phyloP scores from a whole-genome alignment of 2,797 vertebrate species.

The Cheirogaleus major region DNA sequence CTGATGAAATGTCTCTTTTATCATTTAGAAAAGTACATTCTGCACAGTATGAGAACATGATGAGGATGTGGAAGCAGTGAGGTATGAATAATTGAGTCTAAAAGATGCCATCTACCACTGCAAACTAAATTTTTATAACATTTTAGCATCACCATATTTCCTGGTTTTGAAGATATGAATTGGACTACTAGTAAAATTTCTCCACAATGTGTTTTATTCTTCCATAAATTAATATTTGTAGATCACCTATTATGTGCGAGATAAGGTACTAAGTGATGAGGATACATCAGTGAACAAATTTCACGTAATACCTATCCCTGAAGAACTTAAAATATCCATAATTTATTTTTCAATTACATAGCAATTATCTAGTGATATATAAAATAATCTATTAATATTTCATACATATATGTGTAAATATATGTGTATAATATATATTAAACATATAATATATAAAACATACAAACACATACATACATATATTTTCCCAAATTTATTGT shows the following conservation, averaged over 20 bases:
- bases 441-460: neutral
- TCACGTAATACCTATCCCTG: neutral
- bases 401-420: neutral
- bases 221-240: neutral
- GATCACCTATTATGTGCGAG: neutral
- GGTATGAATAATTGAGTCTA: neutral
- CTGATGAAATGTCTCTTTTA: neutral
- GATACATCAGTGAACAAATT: neutral
- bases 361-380: neutral
- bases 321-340: neutral
- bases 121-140: neutral
- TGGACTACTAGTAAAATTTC: neutral
- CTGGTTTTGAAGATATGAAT: neutral
- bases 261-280: neutral
- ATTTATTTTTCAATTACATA: neutral
- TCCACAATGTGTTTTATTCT: neutral
- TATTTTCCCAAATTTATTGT: neutral
- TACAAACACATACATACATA: neutral
- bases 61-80: neutral
- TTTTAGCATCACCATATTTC: neutral
- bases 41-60: neutral
- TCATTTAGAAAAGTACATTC: neutral
- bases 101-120: neutral
- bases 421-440: neutral
- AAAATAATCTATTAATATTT: neutral